Evolutionary conservation across 2,113 vertebrate species (phyloP).

Genomic region (Polyodon spathula): DNA sequence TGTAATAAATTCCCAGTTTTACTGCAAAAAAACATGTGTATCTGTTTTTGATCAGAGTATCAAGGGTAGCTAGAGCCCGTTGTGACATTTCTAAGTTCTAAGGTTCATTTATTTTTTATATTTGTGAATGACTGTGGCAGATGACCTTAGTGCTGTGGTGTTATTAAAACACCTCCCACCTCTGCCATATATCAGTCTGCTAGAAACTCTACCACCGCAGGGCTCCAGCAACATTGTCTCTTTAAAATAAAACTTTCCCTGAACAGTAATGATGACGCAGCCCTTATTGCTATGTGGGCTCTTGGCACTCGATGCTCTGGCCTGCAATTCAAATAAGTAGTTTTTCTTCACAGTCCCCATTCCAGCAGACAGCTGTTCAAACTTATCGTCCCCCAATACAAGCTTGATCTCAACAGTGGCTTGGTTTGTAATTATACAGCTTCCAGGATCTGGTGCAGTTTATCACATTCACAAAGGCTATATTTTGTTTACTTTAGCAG

Average conservation of each 20-base stretch:
- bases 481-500: neutral
- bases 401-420: neutral
- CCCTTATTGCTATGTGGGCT: slow-evolving; percentile 6
- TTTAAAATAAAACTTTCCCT: neutral
- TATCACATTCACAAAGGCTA: neutral
- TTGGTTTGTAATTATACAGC: neutral
- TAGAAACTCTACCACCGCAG: neutral
- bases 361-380: slow-evolving; percentile 7
- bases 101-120: neutral
- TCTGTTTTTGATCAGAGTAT: neutral
- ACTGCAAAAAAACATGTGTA: neutral
- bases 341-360: slow-evolving; percentile 10
- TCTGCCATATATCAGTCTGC: neutral
- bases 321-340: slow-evolving; percentile 12
- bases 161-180: neutral
- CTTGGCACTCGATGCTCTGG: neutral
- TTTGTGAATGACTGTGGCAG: neutral
- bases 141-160: neutral
- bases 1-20: neutral
- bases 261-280: slow-evolving; percentile 7
- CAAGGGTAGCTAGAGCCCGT: neutral
- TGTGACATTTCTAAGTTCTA: neutral
- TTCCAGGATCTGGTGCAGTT: neutral
- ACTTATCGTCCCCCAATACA: slow-evolving; percentile 6
- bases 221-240: neutral